Percentiles rank a stretch among this genome's conserved stretches.
These are phyloP conservation scores for Babyrousa celebensis DNA, from an alignment of 2,797 vertebrate species.

Conservation along the genomic window DNA sequence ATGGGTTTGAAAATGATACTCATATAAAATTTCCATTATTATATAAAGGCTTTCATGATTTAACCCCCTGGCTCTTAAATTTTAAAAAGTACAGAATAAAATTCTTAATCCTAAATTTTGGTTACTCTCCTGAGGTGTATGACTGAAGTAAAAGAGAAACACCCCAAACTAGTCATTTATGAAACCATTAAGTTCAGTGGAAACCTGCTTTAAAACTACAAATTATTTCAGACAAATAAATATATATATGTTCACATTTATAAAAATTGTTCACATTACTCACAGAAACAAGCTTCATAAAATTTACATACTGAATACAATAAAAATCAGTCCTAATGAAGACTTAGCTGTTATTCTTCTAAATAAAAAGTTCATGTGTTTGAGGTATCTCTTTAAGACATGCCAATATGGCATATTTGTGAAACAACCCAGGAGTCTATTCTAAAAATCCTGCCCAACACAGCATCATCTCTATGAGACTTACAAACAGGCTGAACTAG, in stretches of 20 bases:
- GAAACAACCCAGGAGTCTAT: slow-evolving; percentile 69
- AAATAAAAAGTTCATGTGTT: slow-evolving; percentile 70
- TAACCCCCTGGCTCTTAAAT: slow-evolving; percentile 65
- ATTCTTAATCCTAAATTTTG: slow-evolving; percentile 74
- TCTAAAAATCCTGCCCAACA: slow-evolving; percentile 62
- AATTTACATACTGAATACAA: slow-evolving; percentile 68
- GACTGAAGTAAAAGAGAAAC: slow-evolving; percentile 63
- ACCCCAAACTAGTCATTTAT: slow-evolving; percentile 57
- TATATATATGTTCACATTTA: slow-evolving; percentile 74
- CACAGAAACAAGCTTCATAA: slow-evolving; percentile 75
- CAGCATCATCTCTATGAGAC: slow-evolving; percentile 44
- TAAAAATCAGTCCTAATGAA: slow-evolving; percentile 74
- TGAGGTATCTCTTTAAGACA: slow-evolving; percentile 81
- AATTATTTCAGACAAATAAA: slow-evolving; percentile 80
- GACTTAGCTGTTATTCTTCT: slow-evolving; percentile 58
- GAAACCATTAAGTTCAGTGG: slow-evolving; percentile 68
- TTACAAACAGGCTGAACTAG: slow-evolving; percentile 58
- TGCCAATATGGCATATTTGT: slow-evolving; percentile 85
- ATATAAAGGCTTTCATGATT: slow-evolving; percentile 81
- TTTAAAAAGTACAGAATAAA: slow-evolving; percentile 79
- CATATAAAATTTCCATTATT: slow-evolving; percentile 76
- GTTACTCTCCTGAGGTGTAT: slow-evolving; percentile 71
- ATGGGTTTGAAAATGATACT: slow-evolving; percentile 67
- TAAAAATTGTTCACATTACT: slow-evolving; percentile 74
- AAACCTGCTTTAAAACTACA: slow-evolving; percentile 78